Base-by-base conservation (phyloP, 2,797 vertebrate genomes). In the Propithecus deckenii region DNA sequence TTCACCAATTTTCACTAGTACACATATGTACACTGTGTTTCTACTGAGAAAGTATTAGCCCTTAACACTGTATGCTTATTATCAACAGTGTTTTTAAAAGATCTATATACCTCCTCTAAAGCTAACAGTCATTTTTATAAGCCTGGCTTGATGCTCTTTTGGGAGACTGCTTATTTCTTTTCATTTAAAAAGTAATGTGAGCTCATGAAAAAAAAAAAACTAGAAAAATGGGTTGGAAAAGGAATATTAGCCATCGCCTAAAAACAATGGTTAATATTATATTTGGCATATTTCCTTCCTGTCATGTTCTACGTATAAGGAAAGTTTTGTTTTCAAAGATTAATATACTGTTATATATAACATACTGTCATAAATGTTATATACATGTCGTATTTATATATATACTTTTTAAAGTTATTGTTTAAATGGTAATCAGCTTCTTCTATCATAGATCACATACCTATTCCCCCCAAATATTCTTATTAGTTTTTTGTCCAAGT, bases 71-170 rank as follows among this genome's bases (percentile, higher is more conserved):
- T 76, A 61, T 13, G 22, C 30, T 57, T 9, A 61, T 2, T 52
- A 76, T 35, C 14, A 75, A 65, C 11, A 20, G 32, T 46, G 5
- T 63, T 91, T 59, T 46, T 38, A 71, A 85, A 97, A 81, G 32
- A 61, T 35, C 25, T 28, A 15, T 14, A 50, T 30, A 52, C 61
- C 25, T 69, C 72, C 18, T 75, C 14, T 76, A 85, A 91, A 76
- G 78, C 32, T 84, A 89, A 63, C 8, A 57, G 48, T 48, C 48
- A 93, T 57, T 95, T 94, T 88, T 76, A 50, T 50, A 95, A 92
- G 18, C 71, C 67, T 67, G 32, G 18, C 1, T 86, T 79, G 85
- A 71, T 57, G 14, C 28, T 55, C 78, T 55, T 61, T 59, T 28
- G n/a, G 38, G 43, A 95, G 30, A 91, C 15, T 89, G 25, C 10